A percentile compares a stretch with the other conserved stretches of the same genome.
These are phyloP conservation scores for Apostichopus japonicus DNA, from an alignment of 35 echinoderm and acorn worm genomes.

Conservation along the genomic window DNA sequence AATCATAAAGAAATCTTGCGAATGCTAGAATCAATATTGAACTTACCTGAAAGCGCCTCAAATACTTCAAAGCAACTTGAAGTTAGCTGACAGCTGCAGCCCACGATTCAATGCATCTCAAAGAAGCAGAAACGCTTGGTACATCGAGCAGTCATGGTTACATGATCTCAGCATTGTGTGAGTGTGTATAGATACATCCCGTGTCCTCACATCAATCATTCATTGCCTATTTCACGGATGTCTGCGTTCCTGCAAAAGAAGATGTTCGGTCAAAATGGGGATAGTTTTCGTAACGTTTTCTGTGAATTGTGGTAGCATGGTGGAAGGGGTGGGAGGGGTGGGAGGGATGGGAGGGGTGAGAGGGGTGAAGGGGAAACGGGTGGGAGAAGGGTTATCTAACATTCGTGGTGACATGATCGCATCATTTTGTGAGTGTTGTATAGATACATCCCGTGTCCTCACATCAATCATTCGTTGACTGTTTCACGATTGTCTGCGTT, in stretches of 20 bases:
- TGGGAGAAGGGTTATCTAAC: no score
- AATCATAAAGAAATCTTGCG: neutral
- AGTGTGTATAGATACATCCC: neutral
- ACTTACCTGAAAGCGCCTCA: neutral
- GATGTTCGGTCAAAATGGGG: no score
- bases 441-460: neutral
- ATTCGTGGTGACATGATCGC: neutral
- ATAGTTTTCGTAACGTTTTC: no score
- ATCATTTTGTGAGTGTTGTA: neutral
- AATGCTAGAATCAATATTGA: neutral
- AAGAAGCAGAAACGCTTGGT: neutral
- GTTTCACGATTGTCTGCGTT: neutral
- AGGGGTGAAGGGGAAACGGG: no score
- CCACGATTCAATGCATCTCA: constrained; percentile 8
- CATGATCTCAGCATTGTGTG: neutral
- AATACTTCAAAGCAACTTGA: neutral
- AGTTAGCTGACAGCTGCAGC: neutral
- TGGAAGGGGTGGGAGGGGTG: neutral
- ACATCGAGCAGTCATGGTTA: neutral
- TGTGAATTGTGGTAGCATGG: no score
- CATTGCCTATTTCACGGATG: neutral
- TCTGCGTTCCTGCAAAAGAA: neutral
- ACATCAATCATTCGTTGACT: neutral
- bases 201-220: neutral
- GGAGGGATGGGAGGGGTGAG: neutral